Percentiles rank a stretch among this genome's conserved stretches.
Evolutionary conservation across 2,113 vertebrate genomes (phyloP).

Genomic region (Scytalopus superciliaris): DNA sequence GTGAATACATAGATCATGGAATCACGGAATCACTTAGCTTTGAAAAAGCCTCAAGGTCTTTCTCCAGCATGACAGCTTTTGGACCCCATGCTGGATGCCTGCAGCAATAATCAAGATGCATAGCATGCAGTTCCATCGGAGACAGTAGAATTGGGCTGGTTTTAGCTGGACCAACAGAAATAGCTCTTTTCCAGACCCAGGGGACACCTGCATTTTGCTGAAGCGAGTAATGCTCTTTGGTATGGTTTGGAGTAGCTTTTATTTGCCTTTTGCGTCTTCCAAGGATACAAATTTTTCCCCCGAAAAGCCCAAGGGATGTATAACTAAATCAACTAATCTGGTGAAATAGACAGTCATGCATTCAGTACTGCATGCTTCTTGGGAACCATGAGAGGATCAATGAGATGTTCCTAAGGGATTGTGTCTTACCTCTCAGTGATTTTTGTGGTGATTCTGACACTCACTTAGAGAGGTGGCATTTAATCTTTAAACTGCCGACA

Average conservation of each 20-base stretch:
- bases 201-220: neutral
- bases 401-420: conserved; percentile 44
- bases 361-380: neutral
- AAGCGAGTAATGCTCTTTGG: neutral
- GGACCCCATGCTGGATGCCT: neutral
- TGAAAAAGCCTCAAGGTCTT: neutral
- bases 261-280: conserved; percentile 1
- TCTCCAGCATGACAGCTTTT: neutral
- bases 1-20: neutral
- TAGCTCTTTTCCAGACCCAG: neutral
- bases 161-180: neutral
- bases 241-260: neutral
- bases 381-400: conserved; percentile 28
- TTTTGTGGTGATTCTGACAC: conserved; percentile 46
- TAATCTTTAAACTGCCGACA: conserved; percentile 52
- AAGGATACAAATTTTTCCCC: conserved; percentile 14
- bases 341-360: neutral
- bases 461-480: conserved; percentile 37
- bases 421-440: conserved; percentile 31
- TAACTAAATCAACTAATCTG: conserved; percentile 31
- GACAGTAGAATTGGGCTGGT: neutral
- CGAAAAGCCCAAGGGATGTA: neutral
- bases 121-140: neutral
- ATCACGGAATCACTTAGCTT: neutral
- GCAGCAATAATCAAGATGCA: neutral